Evolutionary conservation across 2,888 invertebrate species (phyloP).

Genomic region (Argyresthia albistria): DNA sequence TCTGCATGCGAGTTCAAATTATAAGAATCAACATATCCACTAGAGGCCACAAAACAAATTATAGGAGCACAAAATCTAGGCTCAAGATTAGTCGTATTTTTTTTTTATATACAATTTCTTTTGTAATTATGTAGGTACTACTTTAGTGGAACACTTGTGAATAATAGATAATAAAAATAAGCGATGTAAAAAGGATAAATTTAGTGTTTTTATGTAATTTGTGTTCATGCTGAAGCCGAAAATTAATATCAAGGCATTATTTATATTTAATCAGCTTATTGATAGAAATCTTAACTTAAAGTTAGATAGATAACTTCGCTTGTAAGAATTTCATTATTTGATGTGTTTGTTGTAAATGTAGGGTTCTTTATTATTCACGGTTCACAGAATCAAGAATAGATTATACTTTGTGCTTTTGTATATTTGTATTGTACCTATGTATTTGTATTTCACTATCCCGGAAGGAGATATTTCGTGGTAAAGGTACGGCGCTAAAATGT

Average conservation of each 20-base stretch:
- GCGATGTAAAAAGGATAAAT: neutral
- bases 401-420: neutral
- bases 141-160: neutral
- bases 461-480: too few relatives aligned
- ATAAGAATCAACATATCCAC: slow-evolving; percentile 63
- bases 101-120: neutral
- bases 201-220: neutral
- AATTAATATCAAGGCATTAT: too few relatives aligned
- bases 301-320: too few relatives aligned
- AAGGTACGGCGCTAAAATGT: too few relatives aligned
- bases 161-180: neutral
- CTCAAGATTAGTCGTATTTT: neutral
- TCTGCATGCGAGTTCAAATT: slow-evolving; percentile 20
- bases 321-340: neutral
- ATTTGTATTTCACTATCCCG: neutral
- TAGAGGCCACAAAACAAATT: slow-evolving; percentile 33
- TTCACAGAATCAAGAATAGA: neutral
- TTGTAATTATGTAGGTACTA: too few relatives aligned
- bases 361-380: neutral
- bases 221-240: too few relatives aligned
- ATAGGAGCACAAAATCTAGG: slow-evolving; percentile 46
- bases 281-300: too few relatives aligned
- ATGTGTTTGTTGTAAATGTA: slow-evolving; percentile 2
- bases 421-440: neutral
- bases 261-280: too few relatives aligned